phyloP scores from a whole-genome alignment of 92 coral and sea anemone genomes.

The Chrysogorgia sp. region DNA sequence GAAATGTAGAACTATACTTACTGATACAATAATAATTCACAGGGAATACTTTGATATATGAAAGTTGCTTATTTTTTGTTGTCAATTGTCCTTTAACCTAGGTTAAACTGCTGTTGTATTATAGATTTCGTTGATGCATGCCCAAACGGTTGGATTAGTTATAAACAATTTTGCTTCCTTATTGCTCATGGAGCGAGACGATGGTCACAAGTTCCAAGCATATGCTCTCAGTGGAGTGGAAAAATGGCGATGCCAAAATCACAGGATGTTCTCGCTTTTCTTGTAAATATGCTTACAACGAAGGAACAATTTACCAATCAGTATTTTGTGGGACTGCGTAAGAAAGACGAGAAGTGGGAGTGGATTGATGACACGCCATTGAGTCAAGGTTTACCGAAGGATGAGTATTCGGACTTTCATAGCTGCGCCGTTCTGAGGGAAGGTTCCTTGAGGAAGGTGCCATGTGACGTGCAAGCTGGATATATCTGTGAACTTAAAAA shows the following conservation, averaged over 20 bases:
- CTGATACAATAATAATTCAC: no score
- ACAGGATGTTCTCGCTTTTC: slow-evolving; percentile 72
- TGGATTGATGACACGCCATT: slow-evolving; percentile 80
- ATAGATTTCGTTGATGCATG: slow-evolving; percentile 62
- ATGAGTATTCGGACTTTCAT: background rate
- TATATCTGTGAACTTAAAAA: slow-evolving; percentile 79
- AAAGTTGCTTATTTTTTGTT: no score
- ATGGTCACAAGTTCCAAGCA: slow-evolving; percentile 68
- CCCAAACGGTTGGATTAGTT: slow-evolving; percentile 75
- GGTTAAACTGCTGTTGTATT: no score
- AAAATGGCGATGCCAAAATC: slow-evolving; percentile 90
- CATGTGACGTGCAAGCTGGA: slow-evolving; percentile 59
- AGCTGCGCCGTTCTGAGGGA: slow-evolving; percentile 64
- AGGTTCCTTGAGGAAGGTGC: slow-evolving; percentile 57
- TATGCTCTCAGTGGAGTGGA: slow-evolving; percentile 68
- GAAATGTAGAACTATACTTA: no score
- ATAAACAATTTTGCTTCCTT: slow-evolving; percentile 76
- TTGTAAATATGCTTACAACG: slow-evolving; percentile 52
- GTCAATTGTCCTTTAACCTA: no score
- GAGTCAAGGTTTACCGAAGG: slow-evolving; percentile 42
- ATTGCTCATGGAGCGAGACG: slow-evolving; percentile 55
- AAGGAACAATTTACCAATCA: slow-evolving; percentile 44
- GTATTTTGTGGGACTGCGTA: slow-evolving; percentile 72
- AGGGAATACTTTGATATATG: no score
- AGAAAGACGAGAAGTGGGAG: slow-evolving; percentile 64